Evolutionary conservation across 2,797 vertebrate genomes (phyloP).

Genomic region (Meda fulgida): DNA sequence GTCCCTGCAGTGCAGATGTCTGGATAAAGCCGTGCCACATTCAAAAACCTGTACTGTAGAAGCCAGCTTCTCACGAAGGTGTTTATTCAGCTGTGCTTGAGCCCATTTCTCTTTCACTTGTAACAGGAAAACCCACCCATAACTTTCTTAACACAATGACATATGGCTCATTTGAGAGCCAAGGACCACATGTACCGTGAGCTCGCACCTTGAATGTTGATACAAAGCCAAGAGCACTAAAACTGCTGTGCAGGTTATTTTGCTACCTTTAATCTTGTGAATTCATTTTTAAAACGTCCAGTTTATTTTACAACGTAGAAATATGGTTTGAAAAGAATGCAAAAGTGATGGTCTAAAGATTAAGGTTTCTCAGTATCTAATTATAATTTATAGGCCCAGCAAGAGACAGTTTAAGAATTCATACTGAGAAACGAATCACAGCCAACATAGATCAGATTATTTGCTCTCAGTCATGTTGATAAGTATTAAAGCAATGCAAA

Average conservation of each 20-base stretch:
- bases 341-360: background rate
- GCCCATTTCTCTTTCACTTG: slow-evolving; percentile 47
- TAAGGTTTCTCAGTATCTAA: background rate
- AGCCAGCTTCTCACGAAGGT: slow-evolving; percentile 36
- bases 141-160: slow-evolving; percentile 44
- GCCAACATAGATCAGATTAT: slow-evolving; percentile 1
- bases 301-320: slow-evolving; percentile 23
- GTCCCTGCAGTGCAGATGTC: slow-evolving; percentile 29
- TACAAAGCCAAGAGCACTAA: slow-evolving; percentile 28
- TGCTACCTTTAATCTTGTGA: slow-evolving; percentile 31
- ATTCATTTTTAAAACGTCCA: slow-evolving; percentile 8
- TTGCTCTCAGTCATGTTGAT: background rate
- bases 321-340: slow-evolving; percentile 16
- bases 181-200: slow-evolving; percentile 51
- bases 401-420: background rate
- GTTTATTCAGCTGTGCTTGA: slow-evolving; percentile 57
- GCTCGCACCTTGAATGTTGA: slow-evolving; percentile 42
- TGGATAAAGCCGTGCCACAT: slow-evolving; percentile 31
- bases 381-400: background rate
- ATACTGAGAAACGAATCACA: slow-evolving; percentile 21
- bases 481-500: slow-evolving; percentile 17
- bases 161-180: slow-evolving; percentile 41
- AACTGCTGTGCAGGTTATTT: slow-evolving; percentile 2
- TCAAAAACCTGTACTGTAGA: slow-evolving; percentile 4
- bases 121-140: slow-evolving; percentile 48